Conservation (phyloP, 1,140 invertebrate genomes). For the Eurosta solidaginis region DNA sequence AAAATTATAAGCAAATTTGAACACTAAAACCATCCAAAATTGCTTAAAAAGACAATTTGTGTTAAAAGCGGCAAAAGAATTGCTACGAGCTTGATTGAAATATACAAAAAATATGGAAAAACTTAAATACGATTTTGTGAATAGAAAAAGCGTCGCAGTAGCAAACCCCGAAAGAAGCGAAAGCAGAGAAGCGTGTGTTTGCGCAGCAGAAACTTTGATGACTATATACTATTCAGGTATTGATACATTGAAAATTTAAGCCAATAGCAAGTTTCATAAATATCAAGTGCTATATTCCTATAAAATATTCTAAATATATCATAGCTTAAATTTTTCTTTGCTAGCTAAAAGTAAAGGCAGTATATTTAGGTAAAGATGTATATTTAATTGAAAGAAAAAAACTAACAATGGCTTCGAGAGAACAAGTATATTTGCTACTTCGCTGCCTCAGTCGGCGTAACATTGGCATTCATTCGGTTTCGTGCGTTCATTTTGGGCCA, state of each 20-base stretch:
- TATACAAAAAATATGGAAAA: background rate
- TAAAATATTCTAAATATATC: background rate
- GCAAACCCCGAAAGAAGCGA: background rate
- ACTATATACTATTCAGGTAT: slow-evolving; percentile 27
- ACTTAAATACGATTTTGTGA: background rate
- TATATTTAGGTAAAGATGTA: background rate
- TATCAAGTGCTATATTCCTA: background rate
- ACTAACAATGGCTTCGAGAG: background rate
- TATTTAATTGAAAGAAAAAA: background rate
- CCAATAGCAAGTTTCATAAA: background rate
- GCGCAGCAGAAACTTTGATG: background rate
- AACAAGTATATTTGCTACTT: slow-evolving; percentile 22
- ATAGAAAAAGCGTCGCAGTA: slow-evolving; percentile 24
- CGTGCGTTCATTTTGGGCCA: slow-evolving; percentile 25
- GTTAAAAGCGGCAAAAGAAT: slow-evolving; percentile 14
- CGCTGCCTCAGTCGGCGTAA: slow-evolving; percentile 23
- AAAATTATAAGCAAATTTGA: background rate
- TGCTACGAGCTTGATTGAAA: background rate
- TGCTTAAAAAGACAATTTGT: background rate
- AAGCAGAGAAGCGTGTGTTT: slow-evolving; percentile 26
- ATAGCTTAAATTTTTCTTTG: background rate
- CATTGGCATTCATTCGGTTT: slow-evolving; percentile 26
- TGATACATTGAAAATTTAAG: slow-evolving; percentile 18
- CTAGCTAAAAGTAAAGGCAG: background rate
- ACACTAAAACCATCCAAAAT: background rate